These are phyloP conservation scores for Sphenopsis melanotis DNA, from an alignment of 2,797 vertebrate species.

Conservation along the genomic window DNA sequence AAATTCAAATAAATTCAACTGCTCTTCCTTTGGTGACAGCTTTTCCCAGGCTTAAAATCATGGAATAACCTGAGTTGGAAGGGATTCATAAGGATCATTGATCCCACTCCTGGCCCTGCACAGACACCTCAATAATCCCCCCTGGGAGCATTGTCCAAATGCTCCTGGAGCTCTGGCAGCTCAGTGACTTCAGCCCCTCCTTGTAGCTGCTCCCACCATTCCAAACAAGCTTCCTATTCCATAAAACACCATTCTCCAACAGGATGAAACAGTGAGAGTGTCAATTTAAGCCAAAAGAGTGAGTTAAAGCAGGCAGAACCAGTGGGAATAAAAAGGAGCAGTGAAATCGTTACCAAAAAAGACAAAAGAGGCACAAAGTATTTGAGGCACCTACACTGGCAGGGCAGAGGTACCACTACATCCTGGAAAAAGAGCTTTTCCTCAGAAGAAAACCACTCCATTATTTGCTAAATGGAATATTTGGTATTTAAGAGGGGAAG, in stretches of 20 bases:
- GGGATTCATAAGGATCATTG: background rate
- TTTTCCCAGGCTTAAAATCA: background rate
- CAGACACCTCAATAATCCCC: background rate
- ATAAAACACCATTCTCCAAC: background rate
- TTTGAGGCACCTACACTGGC: background rate
- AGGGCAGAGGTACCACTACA: background rate
- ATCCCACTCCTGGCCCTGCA: background rate
- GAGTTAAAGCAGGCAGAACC: background rate
- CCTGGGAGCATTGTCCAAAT: rapidly evolving
- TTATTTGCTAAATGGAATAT: background rate
- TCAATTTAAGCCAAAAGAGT: background rate
- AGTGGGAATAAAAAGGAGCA: background rate
- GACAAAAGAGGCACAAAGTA: background rate
- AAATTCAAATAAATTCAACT: background rate
- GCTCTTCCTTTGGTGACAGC: background rate
- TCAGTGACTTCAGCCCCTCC: background rate
- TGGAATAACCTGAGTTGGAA: background rate
- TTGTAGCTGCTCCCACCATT: background rate
- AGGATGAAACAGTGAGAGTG: background rate
- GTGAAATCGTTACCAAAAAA: background rate
- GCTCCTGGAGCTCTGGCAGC: background rate
- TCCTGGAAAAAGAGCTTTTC: background rate
- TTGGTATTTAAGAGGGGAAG: background rate
- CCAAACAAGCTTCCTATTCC: background rate
- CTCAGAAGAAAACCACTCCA: background rate